These are phyloP conservation scores for Vicugna pacos DNA, from an alignment of 2,113 vertebrate species.

Conservation along the genomic window DNA sequence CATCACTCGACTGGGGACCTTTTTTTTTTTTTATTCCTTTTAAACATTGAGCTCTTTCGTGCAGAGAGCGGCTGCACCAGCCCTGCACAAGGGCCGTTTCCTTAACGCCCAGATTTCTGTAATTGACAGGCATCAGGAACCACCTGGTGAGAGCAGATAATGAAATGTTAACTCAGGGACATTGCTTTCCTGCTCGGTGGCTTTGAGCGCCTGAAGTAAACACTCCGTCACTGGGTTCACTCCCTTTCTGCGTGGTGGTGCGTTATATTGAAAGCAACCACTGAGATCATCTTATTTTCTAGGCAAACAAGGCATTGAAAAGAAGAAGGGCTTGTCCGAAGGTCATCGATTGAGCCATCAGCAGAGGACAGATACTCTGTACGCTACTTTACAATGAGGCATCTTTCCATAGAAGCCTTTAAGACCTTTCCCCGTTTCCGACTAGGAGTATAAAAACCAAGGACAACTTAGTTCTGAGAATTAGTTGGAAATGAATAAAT, in stretches of 20 bases:
- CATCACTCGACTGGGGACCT: neutral
- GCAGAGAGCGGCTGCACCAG: no score
- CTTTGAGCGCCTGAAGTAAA: neutral
- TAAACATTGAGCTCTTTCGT: no score
- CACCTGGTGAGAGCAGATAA: neutral
- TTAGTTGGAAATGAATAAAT: neutral
- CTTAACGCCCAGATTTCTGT: neutral
- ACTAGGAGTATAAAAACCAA: no score
- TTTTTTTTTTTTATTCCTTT: no score
- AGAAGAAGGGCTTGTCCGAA: neutral
- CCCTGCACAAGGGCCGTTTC: neutral
- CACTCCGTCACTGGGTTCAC: neutral
- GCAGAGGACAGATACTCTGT: accelerated
- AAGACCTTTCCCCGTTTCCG: neutral
- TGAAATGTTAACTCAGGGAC: neutral
- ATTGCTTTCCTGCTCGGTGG: neutral
- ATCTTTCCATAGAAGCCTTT: neutral
- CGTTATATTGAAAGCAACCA: neutral
- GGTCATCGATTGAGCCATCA: neutral
- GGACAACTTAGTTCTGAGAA: neutral
- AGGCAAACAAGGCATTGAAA: neutral
- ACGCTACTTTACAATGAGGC: neutral
- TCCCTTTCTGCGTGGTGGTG: neutral
- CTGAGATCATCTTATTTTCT: neutral
- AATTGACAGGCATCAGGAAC: neutral